A percentile compares a stretch with the other conserved stretches of the same genome.
phyloP scores from a whole-genome alignment of 2,797 vertebrate species.

The Clarias pachynema region DNA sequence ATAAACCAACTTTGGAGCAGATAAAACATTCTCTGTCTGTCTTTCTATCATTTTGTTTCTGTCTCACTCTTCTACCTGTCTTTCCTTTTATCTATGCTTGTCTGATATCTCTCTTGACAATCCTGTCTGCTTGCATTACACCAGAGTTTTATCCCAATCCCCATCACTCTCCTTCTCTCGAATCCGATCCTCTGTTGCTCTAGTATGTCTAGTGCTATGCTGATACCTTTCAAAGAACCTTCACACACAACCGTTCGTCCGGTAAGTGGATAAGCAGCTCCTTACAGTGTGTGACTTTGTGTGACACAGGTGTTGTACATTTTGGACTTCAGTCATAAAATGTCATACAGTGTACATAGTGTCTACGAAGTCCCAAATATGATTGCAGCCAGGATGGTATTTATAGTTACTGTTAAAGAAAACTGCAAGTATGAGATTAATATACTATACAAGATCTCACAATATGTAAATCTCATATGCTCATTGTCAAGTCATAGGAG shows the following conservation, averaged over 20 bases:
- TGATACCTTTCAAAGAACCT: slow-evolving; percentile 35
- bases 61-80: slow-evolving; percentile 45
- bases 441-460: not conserved
- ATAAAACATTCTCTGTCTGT: slow-evolving; percentile 10
- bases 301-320: not conserved
- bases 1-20: not conserved
- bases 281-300: not conserved
- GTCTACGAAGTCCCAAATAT: not conserved
- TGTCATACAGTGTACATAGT: not conserved
- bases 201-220: not conserved
- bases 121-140: slow-evolving; percentile 39
- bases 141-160: slow-evolving; percentile 42
- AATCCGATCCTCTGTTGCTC: slow-evolving; percentile 20
- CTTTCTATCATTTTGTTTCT: slow-evolving; percentile 28
- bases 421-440: slow-evolving; percentile 1
- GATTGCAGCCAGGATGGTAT: not conserved
- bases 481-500: not conserved
- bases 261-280: not conserved
- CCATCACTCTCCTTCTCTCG: slow-evolving; percentile 19
- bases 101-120: slow-evolving; percentile 37
- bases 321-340: slow-evolving; percentile 14
- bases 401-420: not conserved
- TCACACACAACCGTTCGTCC: not conserved
- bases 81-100: slow-evolving; percentile 35
- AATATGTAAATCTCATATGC: not conserved